A percentile compares a stretch with the other conserved stretches of the same genome.
phyloP scores from a whole-genome alignment of 2,888 invertebrate genomes.

The Drosophila anceps region DNA sequence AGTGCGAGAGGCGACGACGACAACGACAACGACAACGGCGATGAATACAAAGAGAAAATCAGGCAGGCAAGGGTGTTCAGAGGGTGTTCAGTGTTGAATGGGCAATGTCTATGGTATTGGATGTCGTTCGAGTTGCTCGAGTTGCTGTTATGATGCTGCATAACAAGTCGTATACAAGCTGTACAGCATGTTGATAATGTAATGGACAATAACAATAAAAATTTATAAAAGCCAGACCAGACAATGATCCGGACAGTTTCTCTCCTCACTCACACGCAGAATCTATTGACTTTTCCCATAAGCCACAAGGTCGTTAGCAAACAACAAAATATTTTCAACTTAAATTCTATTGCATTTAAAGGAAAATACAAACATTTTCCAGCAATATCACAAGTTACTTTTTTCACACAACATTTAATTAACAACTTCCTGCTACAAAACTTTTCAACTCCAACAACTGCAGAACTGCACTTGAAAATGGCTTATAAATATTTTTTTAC shows the following conservation, averaged over 20 bases:
- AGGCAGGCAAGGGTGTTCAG: slow-evolving; percentile 1
- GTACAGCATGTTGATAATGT: slow-evolving; percentile 69
- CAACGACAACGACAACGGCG: background rate
- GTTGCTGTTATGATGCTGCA: slow-evolving; percentile 45
- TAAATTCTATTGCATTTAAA: background rate
- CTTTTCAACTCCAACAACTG: slow-evolving; percentile 34
- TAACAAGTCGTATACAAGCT: slow-evolving; percentile 40
- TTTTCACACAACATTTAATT: slow-evolving; percentile 61
- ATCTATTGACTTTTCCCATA: slow-evolving; percentile 37
- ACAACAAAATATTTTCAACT: background rate
- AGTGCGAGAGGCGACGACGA: slow-evolving; percentile 27
- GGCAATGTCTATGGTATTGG: slow-evolving; percentile 3
- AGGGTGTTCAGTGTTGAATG: slow-evolving; percentile 5
- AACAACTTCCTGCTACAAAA: slow-evolving; percentile 65
- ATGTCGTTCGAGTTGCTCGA: slow-evolving; percentile 3
- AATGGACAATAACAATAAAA: slow-evolving; percentile 70
- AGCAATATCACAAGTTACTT: slow-evolving; percentile 19
- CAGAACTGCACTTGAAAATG: slow-evolving; percentile 66
- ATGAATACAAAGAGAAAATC: slow-evolving; percentile 32
- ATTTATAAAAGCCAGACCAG: slow-evolving; percentile 44
- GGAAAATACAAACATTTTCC: background rate
- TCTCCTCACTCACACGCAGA: background rate
- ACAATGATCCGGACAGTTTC: slow-evolving; percentile 10
- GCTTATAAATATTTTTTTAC: slow-evolving; percentile 18
- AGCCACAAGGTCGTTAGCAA: slow-evolving; percentile 45